phyloP scores from a whole-genome alignment of 2,888 invertebrate species.

The Phortica okadai region DNA sequence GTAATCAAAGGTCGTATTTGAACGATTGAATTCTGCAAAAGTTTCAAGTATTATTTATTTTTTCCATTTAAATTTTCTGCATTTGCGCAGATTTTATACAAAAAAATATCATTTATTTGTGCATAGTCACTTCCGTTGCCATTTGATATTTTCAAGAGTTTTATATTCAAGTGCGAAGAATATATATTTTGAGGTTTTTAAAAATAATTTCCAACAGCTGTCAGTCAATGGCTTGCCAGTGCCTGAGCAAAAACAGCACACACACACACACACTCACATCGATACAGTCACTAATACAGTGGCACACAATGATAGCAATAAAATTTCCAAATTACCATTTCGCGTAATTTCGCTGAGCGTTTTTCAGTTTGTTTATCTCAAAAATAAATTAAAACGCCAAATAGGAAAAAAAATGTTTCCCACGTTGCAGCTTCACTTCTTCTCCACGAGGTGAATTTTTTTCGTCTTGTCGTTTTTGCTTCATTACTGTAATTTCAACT shows the following conservation, averaged over 20 bases:
- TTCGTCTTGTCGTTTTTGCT: not conserved
- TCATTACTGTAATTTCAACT: slow-evolving; percentile 40
- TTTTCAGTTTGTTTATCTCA: slow-evolving; percentile 50
- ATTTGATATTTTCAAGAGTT: not conserved
- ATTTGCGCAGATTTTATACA: slow-evolving; percentile 1
- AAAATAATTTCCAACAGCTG: slow-evolving; percentile 31
- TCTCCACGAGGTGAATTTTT: not conserved
- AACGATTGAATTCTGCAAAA: not conserved
- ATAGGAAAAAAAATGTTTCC: not conserved
- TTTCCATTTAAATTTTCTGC: slow-evolving; percentile 1
- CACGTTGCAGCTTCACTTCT: not conserved
- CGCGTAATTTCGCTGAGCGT: slow-evolving; percentile 12
- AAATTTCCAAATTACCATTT: slow-evolving; percentile 35
- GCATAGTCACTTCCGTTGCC: slow-evolving; percentile 21
- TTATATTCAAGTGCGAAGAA: not conserved
- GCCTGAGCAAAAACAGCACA: slow-evolving; percentile 1
- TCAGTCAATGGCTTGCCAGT: not conserved
- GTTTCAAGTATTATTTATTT: not conserved
- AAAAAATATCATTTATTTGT: not conserved
- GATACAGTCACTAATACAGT: not conserved
- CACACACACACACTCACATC: not conserved
- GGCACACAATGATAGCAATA: not conserved
- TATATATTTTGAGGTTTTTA: not conserved
- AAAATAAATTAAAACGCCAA: slow-evolving; percentile 49
- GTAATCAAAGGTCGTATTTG: not conserved